Conservation (phyloP, 2,888 invertebrate species). For the Muschampia plurimacula region DNA sequence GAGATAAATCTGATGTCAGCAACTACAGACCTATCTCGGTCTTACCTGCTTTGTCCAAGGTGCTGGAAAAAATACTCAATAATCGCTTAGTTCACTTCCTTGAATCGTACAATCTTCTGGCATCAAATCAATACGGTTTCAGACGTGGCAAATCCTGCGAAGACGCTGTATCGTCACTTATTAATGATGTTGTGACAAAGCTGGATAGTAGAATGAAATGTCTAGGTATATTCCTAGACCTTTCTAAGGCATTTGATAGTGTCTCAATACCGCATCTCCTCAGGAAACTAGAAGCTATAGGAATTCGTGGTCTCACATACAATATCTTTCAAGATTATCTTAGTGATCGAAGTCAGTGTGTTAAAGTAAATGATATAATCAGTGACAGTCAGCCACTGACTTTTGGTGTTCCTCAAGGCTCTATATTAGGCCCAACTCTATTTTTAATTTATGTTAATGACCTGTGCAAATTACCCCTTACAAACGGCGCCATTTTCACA, state of each 20-base stretch:
- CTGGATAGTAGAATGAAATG: not conserved
- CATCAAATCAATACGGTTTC: not conserved
- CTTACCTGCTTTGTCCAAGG: not conserved
- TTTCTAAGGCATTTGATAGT: not conserved
- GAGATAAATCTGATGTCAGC: not conserved
- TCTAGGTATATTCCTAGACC: not conserved
- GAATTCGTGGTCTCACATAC: not conserved
- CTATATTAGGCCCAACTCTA: not conserved
- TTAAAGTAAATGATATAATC: not conserved
- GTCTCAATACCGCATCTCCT: not conserved
- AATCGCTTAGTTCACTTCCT: not conserved
- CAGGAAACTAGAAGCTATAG: not conserved
- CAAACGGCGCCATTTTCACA: not conserved
- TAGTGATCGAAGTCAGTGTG: not conserved
- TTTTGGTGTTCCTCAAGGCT: not conserved
- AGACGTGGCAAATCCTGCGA: not conserved
- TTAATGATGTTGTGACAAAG: not conserved
- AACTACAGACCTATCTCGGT: conserved; percentile 1
- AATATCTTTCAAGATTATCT: not conserved
- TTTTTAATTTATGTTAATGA: conserved; percentile 1
- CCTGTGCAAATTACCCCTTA: not conserved
- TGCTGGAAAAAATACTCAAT: not conserved
- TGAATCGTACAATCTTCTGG: not conserved
- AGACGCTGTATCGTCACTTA: not conserved
- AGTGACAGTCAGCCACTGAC: not conserved